phyloP scores from a whole-genome alignment of 1,140 invertebrate species.

The Meloidogyne chitwoodi region DNA sequence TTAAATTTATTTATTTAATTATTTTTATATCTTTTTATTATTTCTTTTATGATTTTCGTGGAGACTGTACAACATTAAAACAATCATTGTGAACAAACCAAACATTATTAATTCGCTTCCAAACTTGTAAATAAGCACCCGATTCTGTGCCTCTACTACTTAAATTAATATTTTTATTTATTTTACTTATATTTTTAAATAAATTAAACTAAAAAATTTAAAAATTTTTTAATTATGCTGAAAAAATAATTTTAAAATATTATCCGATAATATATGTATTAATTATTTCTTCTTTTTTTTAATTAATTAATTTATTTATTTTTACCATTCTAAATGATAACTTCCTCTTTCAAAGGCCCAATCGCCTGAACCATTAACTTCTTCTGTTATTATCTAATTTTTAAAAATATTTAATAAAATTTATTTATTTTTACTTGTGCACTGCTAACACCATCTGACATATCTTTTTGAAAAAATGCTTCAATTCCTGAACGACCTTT shows the following conservation, averaged over 20 bases:
- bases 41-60: constrained; percentile 1
- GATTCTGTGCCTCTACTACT: constrained; percentile 46
- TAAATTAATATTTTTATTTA: neutral
- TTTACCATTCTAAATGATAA: constrained; percentile 49
- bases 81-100: constrained; percentile 60
- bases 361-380: constrained; percentile 57
- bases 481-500: constrained; percentile 57
- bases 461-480: constrained; percentile 55
- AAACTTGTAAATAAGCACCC: constrained; percentile 56
- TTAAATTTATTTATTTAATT: neutral
- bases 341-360: constrained; percentile 59
- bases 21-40: neutral
- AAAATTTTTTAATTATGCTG: no score
- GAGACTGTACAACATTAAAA: constrained; percentile 50
- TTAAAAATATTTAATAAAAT: neutral
- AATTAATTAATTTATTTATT: no score
- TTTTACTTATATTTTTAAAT: constrained; percentile 6
- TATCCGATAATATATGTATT: no score
- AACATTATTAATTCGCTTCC: constrained; percentile 58
- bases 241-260: no score
- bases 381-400: constrained; percentile 57
- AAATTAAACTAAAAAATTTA: no score
- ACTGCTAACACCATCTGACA: constrained; percentile 54
- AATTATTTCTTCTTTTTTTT: neutral
- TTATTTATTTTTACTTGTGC: constrained; percentile 18